Conservation (phyloP, 2,113 vertebrate genomes). For the Phalacrocorax aristotelis region DNA sequence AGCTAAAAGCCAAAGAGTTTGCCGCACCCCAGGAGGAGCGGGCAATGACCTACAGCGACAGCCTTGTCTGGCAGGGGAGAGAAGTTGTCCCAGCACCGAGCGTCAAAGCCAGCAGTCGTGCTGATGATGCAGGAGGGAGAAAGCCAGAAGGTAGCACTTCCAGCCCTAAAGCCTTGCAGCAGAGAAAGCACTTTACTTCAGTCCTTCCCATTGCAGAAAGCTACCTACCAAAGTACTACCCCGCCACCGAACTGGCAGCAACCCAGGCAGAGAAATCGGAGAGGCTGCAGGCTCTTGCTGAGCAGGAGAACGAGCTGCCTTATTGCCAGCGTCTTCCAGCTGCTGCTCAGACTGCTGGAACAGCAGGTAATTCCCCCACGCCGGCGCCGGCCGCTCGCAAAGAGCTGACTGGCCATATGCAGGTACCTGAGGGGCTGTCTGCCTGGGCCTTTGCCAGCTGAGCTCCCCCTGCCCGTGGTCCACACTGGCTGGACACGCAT, state of each 20-base stretch:
- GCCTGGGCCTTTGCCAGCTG: not conserved
- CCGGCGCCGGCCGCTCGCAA: fast-evolving
- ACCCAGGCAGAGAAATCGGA: not conserved
- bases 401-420: not conserved
- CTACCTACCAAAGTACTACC: not conserved
- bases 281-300: not conserved
- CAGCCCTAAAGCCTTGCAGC: not conserved
- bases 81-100: not conserved
- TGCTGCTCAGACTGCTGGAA: not conserved
- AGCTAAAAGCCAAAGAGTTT: conserved; percentile 55
- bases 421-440: not conserved
- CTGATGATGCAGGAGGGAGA: not conserved
- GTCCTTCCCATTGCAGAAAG: not conserved
- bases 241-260: not conserved
- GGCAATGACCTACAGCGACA: not conserved
- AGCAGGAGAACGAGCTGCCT: not conserved
- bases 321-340: not conserved
- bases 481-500: fast-evolving
- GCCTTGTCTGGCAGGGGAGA: not conserved
- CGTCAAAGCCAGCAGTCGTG: not conserved
- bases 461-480: not conserved
- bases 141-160: not conserved
- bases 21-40: not conserved
- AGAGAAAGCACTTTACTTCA: not conserved
- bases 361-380: not conserved